phyloP scores from a whole-genome alignment of 2,797 vertebrate species.

The Mormyrops attenuatus region DNA sequence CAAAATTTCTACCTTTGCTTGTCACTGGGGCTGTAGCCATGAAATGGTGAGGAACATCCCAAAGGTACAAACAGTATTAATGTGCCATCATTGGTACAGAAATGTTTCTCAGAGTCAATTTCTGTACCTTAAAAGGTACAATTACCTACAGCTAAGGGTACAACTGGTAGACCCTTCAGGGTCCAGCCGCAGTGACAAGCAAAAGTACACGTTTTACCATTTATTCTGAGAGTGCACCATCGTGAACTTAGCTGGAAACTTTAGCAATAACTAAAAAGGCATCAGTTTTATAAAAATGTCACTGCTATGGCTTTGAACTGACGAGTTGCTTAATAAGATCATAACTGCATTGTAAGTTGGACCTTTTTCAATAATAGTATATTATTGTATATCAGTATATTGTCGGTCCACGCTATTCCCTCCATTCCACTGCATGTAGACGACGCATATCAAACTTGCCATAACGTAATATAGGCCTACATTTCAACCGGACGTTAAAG shows the following conservation, averaged over 20 bases:
- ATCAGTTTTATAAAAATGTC: background rate
- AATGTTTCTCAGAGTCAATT: background rate
- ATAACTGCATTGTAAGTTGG: background rate
- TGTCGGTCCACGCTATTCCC: background rate
- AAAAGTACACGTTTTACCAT: background rate
- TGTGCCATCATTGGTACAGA: background rate
- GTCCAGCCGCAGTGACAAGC: background rate
- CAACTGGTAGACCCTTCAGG: background rate
- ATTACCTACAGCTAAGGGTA: background rate
- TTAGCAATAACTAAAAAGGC: background rate
- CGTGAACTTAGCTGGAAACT: background rate
- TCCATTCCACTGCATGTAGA: constrained; percentile 27
- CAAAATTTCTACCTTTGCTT: background rate
- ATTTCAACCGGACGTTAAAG: constrained; percentile 42
- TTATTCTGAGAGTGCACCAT: background rate
- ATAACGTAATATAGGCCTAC: constrained; percentile 23
- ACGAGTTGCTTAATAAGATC: background rate
- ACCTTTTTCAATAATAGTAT: background rate
- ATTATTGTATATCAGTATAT: background rate
- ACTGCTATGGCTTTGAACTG: constrained; percentile 3
- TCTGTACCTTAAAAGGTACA: background rate
- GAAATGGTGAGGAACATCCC: background rate
- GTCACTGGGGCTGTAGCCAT: background rate
- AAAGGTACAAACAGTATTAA: background rate
- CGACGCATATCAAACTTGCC: constrained; percentile 24